Base-by-base conservation (phyloP, 35 echinoderm and acorn worm genomes). In the Ptychodera flava region DNA sequence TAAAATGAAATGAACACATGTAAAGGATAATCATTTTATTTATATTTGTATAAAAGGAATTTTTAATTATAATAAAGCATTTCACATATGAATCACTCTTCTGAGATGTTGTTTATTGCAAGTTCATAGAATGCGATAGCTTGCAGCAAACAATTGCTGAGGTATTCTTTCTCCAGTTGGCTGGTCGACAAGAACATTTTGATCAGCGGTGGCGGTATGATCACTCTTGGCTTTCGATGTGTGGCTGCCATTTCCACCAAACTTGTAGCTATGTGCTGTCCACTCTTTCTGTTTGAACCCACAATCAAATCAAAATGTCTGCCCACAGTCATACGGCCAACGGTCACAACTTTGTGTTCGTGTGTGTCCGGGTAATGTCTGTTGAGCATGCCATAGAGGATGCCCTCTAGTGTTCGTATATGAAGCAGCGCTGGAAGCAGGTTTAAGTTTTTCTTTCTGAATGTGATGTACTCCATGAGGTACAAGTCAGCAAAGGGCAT, bases 271-370 rank as follows among this genome's bases (percentile, higher is more conserved):
- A 97, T 32, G 35, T 38, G 78, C 53, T 93, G 91, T 0, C 91
- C 94, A 79, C 91, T 93, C 81, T 52, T 90, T 35, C 94, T 85
- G 29, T 79, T 90, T 28, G 38, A 81, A 29, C 94, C 86, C 31
- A 97, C 88, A 15, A 93, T 64, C 0, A 97, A 81, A 33, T 83
- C 88, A 80, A 97, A 97, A 78, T 97, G 94, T 28, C 82, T 92
- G 27, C 91, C 94, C 0, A 93, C 89, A 35, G 82, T 78, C 31
- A 82, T 87, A 29, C 88, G 88, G 10, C 88, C 85, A 33, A 97
- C 28, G 12, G 91, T 93, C 34, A 93, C 86, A 6, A 85, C 92
- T 33, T 79, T 36, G 22, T 88, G 85, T 34, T 93, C 86, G 34
- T 88, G 88, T 1, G 85, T 88, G 35, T 93, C 81, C 6, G 32